Base-by-base conservation (phyloP, 2,797 vertebrate genomes). In the Rhodeus uyekii region DNA sequence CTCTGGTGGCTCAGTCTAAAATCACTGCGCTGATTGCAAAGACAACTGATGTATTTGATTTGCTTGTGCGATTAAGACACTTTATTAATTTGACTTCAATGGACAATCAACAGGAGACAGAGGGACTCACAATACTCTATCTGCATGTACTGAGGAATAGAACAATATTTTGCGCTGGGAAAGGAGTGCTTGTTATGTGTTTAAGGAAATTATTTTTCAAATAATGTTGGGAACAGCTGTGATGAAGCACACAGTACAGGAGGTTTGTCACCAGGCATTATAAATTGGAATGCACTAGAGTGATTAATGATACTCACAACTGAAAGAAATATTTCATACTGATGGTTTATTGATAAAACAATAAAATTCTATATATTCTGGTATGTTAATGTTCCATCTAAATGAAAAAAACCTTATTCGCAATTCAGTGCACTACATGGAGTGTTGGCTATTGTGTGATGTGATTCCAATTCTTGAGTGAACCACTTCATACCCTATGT, bases 11-110 rank as follows among this genome's bases (percentile, higher is more conserved):
- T 60, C 38, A 3, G 74, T 29, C 53, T 76, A 89, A 91, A 94
- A 93, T 93, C 92, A 93, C 87, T 44, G 64, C 78, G 78, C 86
- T 94, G 92, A 94, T 94, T 94, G 92, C 87, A 91, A 91, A 89
- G 82, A 91, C 91, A 93, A 92, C 90, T 87, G 88, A 90, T 87
- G 89, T 86, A 86, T 91, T 89, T 92, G 92, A 94, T 92, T 93
- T 76, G 46, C 64, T 36, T 83, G 87, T 85, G 42, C 86, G 89
- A 94, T 93, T 92, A 90, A 92, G 89, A 91, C 89, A 86, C 90
- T 90, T 91, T 89, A 89, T 89, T 93, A 92, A 93, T 92, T 91
- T 76, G 75, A 88, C 90, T 87, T 91, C 82, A 89, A 89, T 88
- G 76, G 85, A 90, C 90, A 93, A 93, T 93, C 92, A 93, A 86